These are phyloP conservation scores for Philopotamus ludificatus DNA, from an alignment of 1,140 invertebrate genomes.

Conservation along the genomic window DNA sequence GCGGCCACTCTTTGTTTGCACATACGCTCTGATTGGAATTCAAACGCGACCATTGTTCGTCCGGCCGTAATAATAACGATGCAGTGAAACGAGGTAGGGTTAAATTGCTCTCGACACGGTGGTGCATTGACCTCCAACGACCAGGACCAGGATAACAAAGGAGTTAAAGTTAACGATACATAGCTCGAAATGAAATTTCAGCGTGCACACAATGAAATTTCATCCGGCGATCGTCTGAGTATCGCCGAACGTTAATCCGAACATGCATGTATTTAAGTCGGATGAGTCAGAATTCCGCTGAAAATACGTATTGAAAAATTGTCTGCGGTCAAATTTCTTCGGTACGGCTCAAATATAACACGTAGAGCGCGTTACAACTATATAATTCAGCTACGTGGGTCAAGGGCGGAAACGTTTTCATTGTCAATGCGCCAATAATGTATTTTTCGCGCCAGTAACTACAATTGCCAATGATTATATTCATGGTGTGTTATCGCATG, in stretches of 20 bases:
- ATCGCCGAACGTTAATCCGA: background rate
- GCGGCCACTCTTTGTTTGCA: too few species aligned
- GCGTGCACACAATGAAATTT: background rate
- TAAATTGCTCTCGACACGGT: background rate
- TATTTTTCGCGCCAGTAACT: too few species aligned
- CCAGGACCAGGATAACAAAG: background rate
- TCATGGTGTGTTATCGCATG: too few species aligned
- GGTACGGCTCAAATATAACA: background rate
- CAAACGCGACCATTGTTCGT: background rate
- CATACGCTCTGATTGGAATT: too few species aligned
- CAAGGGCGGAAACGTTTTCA: too few species aligned
- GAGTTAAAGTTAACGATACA: background rate
- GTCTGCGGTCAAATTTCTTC: background rate
- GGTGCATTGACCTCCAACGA: slow-evolving; percentile 1
- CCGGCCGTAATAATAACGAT: too few species aligned
- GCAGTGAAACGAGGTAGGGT: too few species aligned
- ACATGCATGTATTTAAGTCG: background rate
- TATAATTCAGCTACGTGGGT: too few species aligned
- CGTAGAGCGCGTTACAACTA: too few species aligned
- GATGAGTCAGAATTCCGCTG: background rate
- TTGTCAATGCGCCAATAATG: too few species aligned
- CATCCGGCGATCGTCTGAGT: background rate
- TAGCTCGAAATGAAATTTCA: background rate
- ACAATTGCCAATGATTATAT: too few species aligned
- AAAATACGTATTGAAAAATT: background rate